These are phyloP conservation scores for Drosophila trichaetosa DNA, from an alignment of 2,888 invertebrate genomes.

Conservation along the genomic window DNA sequence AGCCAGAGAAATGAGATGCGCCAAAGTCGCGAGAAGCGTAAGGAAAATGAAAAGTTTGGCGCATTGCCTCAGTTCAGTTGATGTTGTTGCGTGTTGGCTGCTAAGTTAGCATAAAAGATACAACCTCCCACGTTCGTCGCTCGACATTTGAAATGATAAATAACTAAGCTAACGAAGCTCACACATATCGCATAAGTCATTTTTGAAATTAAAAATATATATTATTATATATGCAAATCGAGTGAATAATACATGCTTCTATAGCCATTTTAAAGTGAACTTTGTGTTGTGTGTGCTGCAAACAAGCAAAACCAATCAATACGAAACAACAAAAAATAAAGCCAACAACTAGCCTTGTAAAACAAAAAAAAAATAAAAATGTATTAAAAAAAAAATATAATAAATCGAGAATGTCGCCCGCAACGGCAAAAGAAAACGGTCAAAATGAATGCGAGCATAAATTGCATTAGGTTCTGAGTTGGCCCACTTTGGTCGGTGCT, in stretches of 20 bases:
- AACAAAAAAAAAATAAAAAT: neutral
- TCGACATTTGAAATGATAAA: conserved; percentile 3
- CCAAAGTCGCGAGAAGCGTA: conserved; percentile 44
- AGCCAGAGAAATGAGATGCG: conserved; percentile 44
- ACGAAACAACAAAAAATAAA: conserved; percentile 13
- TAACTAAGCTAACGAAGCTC: conserved; percentile 16
- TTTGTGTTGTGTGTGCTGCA: conserved; percentile 6
- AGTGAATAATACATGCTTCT: conserved; percentile 18
- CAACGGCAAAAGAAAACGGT: conserved; percentile 25
- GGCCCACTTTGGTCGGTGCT: conserved; percentile 46
- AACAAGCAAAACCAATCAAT: conserved; percentile 42
- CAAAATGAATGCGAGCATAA: conserved; percentile 33
- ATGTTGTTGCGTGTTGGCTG: conserved; percentile 74
- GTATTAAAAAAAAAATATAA: neutral
- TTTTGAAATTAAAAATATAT: conserved; percentile 7
- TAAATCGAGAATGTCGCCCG: conserved; percentile 19
- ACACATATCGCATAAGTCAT: conserved; percentile 9
- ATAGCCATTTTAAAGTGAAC: neutral
- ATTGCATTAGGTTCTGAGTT: conserved; percentile 46
- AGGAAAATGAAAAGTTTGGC: conserved; percentile 62
- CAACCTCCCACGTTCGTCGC: conserved; percentile 37
- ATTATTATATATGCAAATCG: neutral
- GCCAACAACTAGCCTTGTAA: conserved; percentile 36
- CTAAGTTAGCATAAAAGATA: conserved; percentile 48
- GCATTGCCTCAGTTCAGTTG: conserved; percentile 68